Evolutionary conservation across 2,888 invertebrate genomes (phyloP), one percentile per base, ranked within the genome.

Genomic region (Sylvicola fuscatus): DNA sequence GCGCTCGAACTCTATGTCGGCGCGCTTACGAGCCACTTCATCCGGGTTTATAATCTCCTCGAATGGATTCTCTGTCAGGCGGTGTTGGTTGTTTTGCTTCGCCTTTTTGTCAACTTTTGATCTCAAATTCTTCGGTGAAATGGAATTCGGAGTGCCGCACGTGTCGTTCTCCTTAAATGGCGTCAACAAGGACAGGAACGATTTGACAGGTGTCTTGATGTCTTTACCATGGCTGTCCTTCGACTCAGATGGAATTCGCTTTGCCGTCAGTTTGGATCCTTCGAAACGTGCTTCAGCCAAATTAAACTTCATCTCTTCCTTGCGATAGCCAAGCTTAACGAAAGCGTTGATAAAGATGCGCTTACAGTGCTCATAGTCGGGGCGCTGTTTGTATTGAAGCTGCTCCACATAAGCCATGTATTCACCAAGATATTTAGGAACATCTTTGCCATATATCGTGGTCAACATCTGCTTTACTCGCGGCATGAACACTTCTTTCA

Each of bases 321-420:
- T 40, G 42, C 40, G 40, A 35, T 47, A 47, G n/a, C 54, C 70
- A 42, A 66, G 65, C 38, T 68, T 66, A 31, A 64, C 53, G 28
- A 81, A 59, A 43, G 77, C 79, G 39, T 65, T 66, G 43, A 60
- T 64, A 45, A 87, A 75, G 27, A 84, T 53, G 42, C 62, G 66
- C 44, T 72, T 68, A 47, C 76, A 77, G 42, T 69, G 70, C 14
- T 70, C 65, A 52, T 86, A 87, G 51, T 83, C 71, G 1, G 86
- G 87, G 46, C 69, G 64, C 41, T 78, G 73, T 35, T 72, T 71
- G 50, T 79, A 84, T 26, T 72, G 67, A 30, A 87, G 58, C 43
- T 68, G 68, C 29, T 68, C 65, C 14, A 83, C 68, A 49, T 80
- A 77, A 40, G 69, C 61, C 40, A 86, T 64, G 51, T 72, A 84